These are phyloP conservation scores for Callithrix jacchus DNA, from an alignment of 2,113 vertebrate species.

Conservation along the genomic window DNA sequence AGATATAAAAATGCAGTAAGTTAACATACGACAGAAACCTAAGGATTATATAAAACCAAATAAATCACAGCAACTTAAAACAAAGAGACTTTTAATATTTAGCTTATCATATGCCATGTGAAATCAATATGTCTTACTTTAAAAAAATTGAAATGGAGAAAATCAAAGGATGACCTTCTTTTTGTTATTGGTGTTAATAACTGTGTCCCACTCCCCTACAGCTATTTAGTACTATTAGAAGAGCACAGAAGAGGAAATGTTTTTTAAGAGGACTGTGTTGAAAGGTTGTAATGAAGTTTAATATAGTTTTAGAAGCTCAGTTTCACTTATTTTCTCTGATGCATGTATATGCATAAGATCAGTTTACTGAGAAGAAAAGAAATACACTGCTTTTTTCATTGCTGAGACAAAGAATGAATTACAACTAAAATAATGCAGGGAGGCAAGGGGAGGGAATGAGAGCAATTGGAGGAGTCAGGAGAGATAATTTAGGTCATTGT, in stretches of 20 bases:
- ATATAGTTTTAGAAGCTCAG: conserved; percentile 35
- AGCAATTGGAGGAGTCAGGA: background rate
- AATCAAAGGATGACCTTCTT: background rate
- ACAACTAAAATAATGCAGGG: background rate
- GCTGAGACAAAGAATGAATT: conserved; percentile 40
- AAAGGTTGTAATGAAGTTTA: conserved; percentile 46
- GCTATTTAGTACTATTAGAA: background rate
- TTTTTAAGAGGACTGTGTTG: conserved; percentile 26
- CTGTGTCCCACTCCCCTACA: background rate
- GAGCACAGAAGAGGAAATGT: conserved; percentile 1
- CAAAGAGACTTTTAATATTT: background rate
- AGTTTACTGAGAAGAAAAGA: conserved; percentile 51
- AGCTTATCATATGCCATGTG: background rate
- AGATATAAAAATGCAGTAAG: background rate
- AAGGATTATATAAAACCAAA: conserved; percentile 16
- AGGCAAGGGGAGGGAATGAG: background rate
- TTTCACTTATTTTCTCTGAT: conserved; percentile 41
- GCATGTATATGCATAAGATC: conserved; percentile 19
- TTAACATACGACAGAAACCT: conserved; percentile 1
- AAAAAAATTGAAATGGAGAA: background rate
- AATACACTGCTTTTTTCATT: conserved; percentile 42
- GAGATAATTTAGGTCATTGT: background rate
- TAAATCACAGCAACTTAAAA: background rate
- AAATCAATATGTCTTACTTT: conserved; percentile 17
- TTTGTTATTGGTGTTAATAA: conserved; percentile 2